Conservation (phyloP, 2,888 invertebrate species). For the Himalopsyche japonica region DNA sequence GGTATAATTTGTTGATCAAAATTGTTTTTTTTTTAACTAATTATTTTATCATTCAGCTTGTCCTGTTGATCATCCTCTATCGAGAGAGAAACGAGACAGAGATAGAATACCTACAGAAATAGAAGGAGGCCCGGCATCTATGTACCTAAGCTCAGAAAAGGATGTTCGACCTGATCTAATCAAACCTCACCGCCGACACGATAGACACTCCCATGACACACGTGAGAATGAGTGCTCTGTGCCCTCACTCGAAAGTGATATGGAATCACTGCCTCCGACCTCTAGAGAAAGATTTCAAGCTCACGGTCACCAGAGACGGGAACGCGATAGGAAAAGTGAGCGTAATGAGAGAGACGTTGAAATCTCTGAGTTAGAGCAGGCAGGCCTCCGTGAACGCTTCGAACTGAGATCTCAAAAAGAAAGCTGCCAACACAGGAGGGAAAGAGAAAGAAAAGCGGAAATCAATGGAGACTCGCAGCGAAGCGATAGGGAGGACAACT, state of each 20-base stretch:
- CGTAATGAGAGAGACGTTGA: not conserved
- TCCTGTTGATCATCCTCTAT: constrained; percentile 28
- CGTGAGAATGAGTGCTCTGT: not conserved
- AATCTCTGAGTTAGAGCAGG: not conserved
- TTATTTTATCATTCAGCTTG: constrained; percentile 10
- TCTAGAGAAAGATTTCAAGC: constrained; percentile 14
- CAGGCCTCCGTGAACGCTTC: not conserved
- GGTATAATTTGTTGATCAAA: too few species aligned
- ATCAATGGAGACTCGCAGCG: constrained; percentile 29
- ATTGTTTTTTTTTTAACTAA: not conserved
- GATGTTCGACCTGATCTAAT: constrained; percentile 25
- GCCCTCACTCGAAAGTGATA: constrained; percentile 5
- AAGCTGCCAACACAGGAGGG: constrained; percentile 2
- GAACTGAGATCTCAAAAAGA: constrained; percentile 15
- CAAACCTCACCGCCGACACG: constrained; percentile 24
- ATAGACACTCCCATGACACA: constrained; percentile 20
- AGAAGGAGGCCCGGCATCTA: not conserved
- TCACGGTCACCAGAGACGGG: not conserved
- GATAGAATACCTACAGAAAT: constrained; percentile 26
- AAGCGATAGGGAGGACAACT: constrained; percentile 18
- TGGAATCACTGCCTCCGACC: not conserved
- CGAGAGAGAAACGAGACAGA: constrained; percentile 32
- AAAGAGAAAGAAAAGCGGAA: constrained; percentile 14
- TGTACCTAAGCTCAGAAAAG: constrained; percentile 9
- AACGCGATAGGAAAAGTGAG: not conserved